Evolutionary conservation across 2,113 vertebrate genomes (phyloP).

Genomic region (Eurypyga helias): DNA sequence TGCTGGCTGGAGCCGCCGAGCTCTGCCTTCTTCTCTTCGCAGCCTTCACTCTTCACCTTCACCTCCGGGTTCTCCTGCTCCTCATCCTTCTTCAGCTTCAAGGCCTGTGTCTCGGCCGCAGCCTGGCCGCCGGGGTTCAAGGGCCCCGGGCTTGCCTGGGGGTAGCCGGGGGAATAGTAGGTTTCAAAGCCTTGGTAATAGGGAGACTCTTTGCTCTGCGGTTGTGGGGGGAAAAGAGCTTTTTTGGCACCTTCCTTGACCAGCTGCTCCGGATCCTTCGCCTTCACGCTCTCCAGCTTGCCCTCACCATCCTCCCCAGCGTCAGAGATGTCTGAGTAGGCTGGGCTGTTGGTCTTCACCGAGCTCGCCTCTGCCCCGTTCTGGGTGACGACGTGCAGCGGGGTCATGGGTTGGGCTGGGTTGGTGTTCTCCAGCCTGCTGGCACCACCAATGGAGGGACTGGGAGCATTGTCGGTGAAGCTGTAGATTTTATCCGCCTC

Average conservation of each 20-base stretch:
- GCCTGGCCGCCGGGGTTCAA: constrained; percentile 80
- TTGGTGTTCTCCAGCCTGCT: constrained; percentile 89
- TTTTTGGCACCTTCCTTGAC: constrained; percentile 95
- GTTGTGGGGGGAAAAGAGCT: constrained; percentile 88
- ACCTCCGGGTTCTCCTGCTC: constrained; percentile 86
- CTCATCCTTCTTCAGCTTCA: constrained; percentile 93
- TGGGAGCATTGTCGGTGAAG: constrained; percentile 96
- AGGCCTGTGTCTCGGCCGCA: constrained; percentile 75
- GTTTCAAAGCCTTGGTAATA: constrained; percentile 92
- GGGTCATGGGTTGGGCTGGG: constrained; percentile 87
- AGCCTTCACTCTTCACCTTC: constrained; percentile 87
- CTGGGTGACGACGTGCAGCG: constrained; percentile 89
- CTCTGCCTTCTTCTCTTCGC: constrained; percentile 92
- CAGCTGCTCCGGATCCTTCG: constrained; percentile 87
- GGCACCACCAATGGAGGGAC: constrained; percentile 91
- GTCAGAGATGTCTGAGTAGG: constrained; percentile 97
- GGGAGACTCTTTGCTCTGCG: constrained; percentile 90
- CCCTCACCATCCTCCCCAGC: constrained; percentile 96
- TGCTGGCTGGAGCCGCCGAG: constrained; percentile 82
- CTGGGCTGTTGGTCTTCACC: constrained; percentile 95
- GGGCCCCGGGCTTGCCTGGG: constrained; percentile 89
- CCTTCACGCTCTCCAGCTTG: constrained; percentile 87
- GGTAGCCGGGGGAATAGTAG: constrained; percentile 94
- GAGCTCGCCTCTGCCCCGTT: constrained; percentile 95
- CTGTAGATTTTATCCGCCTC: constrained; percentile 99